Percentiles rank a stretch among this genome's conserved stretches.
These are phyloP conservation scores for Cerastoderma edule DNA, from an alignment of 2,888 invertebrate species.

Conservation along the genomic window DNA sequence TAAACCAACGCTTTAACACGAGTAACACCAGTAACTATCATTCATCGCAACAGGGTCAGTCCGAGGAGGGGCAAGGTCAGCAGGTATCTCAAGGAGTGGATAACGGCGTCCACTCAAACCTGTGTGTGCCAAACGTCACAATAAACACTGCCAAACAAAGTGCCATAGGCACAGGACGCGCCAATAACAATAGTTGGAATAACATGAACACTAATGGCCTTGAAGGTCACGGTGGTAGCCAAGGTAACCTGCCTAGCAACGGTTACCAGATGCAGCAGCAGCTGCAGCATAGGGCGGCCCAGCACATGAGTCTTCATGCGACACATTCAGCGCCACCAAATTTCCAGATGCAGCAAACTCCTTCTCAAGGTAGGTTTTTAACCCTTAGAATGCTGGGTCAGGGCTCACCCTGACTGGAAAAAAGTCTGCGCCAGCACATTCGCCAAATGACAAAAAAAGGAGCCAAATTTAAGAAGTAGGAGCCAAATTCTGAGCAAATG, in stretches of 20 bases:
- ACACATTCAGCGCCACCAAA: conserved; percentile 81
- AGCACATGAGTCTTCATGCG: conserved; percentile 76
- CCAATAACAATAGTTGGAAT: conserved; percentile 50
- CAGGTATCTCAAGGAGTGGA: conserved; percentile 39
- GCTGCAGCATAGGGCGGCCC: conserved; percentile 34
- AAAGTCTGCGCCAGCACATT: no score
- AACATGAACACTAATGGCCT: conserved; percentile 49
- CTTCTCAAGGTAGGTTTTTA: conserved; percentile 9
- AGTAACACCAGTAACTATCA: conserved; percentile 49
- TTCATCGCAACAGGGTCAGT: conserved; percentile 42
- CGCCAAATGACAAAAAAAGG: no score
- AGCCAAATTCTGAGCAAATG: no score
- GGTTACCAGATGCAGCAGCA: conserved; percentile 37
- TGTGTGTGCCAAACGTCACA: conserved; percentile 31
- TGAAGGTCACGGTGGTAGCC: conserved; percentile 53
- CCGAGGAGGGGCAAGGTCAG: conserved; percentile 42
- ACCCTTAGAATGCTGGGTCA: no score
- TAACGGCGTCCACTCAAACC: conserved; percentile 27
- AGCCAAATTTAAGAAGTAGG: no score
- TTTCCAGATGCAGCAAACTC: conserved; percentile 55
- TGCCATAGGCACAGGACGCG: conserved; percentile 15
- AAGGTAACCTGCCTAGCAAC: conserved; percentile 46
- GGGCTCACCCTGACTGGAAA: no score
- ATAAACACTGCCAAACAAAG: conserved; percentile 36
- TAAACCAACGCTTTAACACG: conserved; percentile 87